Base-by-base conservation (phyloP, 2,888 invertebrate genomes). In the Molorchus minor region DNA sequence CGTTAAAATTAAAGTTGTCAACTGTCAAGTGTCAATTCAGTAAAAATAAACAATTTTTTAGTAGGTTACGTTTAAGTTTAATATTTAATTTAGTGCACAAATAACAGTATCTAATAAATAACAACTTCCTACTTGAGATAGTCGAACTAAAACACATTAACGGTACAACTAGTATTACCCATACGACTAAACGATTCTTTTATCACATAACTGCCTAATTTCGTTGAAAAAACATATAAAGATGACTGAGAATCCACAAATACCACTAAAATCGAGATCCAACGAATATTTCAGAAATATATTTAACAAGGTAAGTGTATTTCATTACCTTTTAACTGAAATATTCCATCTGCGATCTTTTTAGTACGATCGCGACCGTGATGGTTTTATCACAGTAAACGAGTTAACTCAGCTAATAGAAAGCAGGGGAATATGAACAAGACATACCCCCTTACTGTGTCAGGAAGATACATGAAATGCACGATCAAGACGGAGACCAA, bases 351-450 rank as follows among this genome's bases (percentile, higher is more conserved):
- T 41, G 29, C 4, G 35, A 17, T 20, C 40, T 67, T 82, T 82
- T 10, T 80, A 90, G 87, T 91, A 90, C 73, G 92, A 92, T 76
- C 82, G 80, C 46, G 88, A 92, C 75, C 82, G 84, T 62, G 90
- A 92, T 81, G 91, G 91, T 3, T 83, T 81, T 66, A 87, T 92
- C 71, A 87, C 87, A 1, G 83, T 88, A 72, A 80, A 83, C 15
- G 91, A 92, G 73, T 81, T 92, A 1, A 84, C 84, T 73, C 82
- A 77, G 17, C 84, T 88, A 75, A 85, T 88, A 65, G 84, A 85
- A 41, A 86, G 85, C 1, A 74, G 86, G n/a, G 60, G 85, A 85
- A 44, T 87, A 87, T 75, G 85, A 85, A 45, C 84, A 87, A 62
- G 90, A 92, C 65, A 84, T 92, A 36, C 91, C 92, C 7, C 46